phyloP scores from a whole-genome alignment of 2,797 vertebrate species.

The Manis crassicaudata region DNA sequence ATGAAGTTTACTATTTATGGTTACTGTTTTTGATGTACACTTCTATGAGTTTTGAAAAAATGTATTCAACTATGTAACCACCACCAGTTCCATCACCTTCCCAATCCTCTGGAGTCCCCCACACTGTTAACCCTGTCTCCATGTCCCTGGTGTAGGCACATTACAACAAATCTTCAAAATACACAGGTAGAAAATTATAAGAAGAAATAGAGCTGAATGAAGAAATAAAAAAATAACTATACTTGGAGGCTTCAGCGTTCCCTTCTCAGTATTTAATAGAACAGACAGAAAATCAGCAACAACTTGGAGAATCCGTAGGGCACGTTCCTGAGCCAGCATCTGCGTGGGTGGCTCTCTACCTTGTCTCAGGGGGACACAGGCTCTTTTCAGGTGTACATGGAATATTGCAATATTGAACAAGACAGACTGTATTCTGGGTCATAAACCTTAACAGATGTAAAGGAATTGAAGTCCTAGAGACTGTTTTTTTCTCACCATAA shows the following conservation, averaged over 20 bases:
- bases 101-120: neutral
- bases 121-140: neutral
- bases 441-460: neutral
- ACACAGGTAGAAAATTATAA: neutral
- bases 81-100: neutral
- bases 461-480: neutral
- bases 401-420: too few relatives aligned
- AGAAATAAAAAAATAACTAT: neutral
- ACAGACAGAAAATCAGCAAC: neutral
- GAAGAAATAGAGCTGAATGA: neutral
- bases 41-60: neutral
- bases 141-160: neutral
- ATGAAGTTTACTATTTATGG: too few relatives aligned
- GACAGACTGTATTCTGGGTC: neutral
- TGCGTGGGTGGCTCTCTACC: too few relatives aligned
- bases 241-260: too few relatives aligned
- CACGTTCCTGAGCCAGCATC: rapidly evolving
- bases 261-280: neutral
- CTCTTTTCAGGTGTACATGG: neutral
- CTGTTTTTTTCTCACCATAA: neutral
- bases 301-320: rapidly evolving
- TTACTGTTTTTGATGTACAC: neutral
- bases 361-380: too few relatives aligned
- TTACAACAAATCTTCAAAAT: neutral
- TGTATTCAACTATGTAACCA: neutral